These are phyloP conservation scores for Procavia capensis DNA, from an alignment of 2,113 vertebrate genomes.

Conservation along the genomic window DNA sequence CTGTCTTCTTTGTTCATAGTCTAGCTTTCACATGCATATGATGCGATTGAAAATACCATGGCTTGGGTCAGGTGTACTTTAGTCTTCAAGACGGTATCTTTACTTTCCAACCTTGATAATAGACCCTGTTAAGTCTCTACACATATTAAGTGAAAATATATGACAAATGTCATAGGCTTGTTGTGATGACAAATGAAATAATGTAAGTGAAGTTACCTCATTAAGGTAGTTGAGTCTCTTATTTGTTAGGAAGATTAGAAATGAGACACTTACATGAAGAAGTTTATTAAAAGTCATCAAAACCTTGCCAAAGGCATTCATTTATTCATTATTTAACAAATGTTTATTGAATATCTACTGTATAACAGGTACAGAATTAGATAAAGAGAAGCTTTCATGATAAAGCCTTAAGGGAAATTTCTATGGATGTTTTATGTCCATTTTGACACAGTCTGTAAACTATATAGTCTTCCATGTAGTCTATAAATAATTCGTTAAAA, in stretches of 20 bases:
- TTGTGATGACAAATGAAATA: slow-evolving; percentile 26
- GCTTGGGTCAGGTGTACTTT: too few species aligned
- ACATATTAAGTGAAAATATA: neutral
- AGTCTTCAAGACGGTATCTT: too few species aligned
- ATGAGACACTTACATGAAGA: slow-evolving; percentile 17
- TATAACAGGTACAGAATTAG: neutral
- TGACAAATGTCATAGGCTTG: neutral
- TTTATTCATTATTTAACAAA: neutral
- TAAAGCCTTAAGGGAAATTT: neutral
- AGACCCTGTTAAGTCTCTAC: neutral
- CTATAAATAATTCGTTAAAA: neutral
- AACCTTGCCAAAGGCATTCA: neutral
- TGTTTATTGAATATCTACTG: neutral
- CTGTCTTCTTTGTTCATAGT: too few species aligned
- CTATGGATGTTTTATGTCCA: neutral
- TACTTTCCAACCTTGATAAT: neutral
- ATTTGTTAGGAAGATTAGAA: neutral
- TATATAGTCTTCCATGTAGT: neutral
- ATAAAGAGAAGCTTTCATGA: neutral
- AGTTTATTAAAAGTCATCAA: slow-evolving; percentile 14
- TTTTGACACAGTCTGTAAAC: neutral
- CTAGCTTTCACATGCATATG: too few species aligned
- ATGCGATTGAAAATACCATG: too few species aligned
- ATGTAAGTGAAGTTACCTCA: neutral
- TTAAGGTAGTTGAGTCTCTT: neutral